Conservation (phyloP, 2,888 invertebrate genomes). For the Diabrotica balteata region DNA sequence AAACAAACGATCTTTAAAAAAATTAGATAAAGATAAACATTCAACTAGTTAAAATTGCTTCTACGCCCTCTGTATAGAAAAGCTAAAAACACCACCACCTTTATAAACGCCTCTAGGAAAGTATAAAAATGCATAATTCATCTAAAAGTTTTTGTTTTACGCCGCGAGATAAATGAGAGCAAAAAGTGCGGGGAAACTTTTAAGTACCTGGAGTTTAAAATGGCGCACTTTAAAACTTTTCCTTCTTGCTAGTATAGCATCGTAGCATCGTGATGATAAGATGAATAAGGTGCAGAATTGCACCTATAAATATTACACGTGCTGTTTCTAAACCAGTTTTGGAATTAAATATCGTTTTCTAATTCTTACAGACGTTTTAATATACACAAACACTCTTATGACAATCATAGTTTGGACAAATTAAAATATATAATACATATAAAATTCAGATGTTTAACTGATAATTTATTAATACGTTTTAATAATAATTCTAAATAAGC, state of each 20-base stretch:
- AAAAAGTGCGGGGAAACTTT: slow-evolving; percentile 4
- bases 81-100: neutral
- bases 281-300: slow-evolving; percentile 13
- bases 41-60: too few relatives aligned
- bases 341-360: neutral
- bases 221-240: slow-evolving; percentile 18
- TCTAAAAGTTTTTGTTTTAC: slow-evolving; percentile 3
- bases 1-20: too few relatives aligned
- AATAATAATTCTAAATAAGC: too few relatives aligned
- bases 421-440: too few relatives aligned
- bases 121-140: slow-evolving; percentile 4
- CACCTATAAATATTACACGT: slow-evolving; percentile 19
- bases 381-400: too few relatives aligned
- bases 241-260: neutral
- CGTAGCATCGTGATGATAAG: slow-evolving; percentile 2
- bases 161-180: slow-evolving; percentile 2
- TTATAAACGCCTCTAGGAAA: neutral
- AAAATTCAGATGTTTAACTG: too few relatives aligned
- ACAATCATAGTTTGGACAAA: too few relatives aligned
- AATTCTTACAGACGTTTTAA: neutral
- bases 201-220: slow-evolving; percentile 4
- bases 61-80: too few relatives aligned
- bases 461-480: too few relatives aligned
- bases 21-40: too few relatives aligned
- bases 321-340: neutral